Evolutionary conservation across 2,113 vertebrate species (phyloP).

Genomic region (Vulpes lagopus): DNA sequence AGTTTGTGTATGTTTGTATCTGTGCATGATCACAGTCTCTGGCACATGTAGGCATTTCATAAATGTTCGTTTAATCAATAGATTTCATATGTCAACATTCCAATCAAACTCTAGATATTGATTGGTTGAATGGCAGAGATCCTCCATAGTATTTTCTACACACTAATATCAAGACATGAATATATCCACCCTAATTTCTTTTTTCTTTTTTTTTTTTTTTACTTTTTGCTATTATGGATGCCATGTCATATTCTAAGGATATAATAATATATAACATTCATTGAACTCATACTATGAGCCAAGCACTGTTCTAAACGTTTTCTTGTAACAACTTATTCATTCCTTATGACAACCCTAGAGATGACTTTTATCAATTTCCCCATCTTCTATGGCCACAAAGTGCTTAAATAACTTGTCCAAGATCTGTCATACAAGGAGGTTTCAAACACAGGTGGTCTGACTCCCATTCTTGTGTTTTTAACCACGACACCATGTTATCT

Average conservation of each 20-base stretch:
- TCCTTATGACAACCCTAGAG: not conserved
- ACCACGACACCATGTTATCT: not conserved
- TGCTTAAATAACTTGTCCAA: constrained; percentile 1
- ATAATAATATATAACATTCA: not conserved
- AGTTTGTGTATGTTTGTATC: not conserved
- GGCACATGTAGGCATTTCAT: not conserved
- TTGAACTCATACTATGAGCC: not conserved
- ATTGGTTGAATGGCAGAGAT: constrained; percentile 1
- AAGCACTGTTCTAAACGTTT: not conserved
- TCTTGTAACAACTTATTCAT: not conserved
- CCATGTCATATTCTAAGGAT: not conserved
- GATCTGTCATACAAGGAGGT: not conserved
- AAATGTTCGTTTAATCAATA: not conserved
- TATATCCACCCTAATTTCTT: not conserved
- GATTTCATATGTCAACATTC: not conserved
- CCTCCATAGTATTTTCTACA: not conserved
- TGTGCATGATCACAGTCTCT: not conserved
- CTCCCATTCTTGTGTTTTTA: constrained; percentile 35
- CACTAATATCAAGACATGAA: not conserved
- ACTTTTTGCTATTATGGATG: not conserved
- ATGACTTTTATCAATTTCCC: not conserved
- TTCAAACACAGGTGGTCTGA: not conserved
- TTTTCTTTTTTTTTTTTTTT: not conserved
- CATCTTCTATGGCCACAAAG: not conserved
- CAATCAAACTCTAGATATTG: not conserved